Percentiles rank a stretch among this genome's conserved stretches.
Evolutionary conservation across 2,797 vertebrate species (phyloP).

Genomic region (Leptoclinus maculatus): DNA sequence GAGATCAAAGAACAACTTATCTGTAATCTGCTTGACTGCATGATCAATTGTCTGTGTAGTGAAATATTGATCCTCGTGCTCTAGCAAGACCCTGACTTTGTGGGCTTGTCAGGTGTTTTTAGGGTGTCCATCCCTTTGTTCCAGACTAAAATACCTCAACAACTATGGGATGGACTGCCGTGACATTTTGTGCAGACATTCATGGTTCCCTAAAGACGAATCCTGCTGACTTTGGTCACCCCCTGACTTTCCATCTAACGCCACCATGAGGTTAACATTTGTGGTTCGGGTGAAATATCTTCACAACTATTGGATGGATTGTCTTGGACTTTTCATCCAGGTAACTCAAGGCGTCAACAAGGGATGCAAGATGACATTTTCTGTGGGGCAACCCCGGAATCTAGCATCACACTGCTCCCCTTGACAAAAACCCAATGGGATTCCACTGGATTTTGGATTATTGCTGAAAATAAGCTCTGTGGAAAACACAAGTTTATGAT

Average conservation of each 20-base stretch:
- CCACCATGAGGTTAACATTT: background rate
- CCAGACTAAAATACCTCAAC: background rate
- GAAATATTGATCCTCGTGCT: constrained; percentile 37
- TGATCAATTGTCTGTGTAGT: constrained; percentile 17
- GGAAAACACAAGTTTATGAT: too few relatives aligned
- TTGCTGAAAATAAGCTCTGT: too few relatives aligned
- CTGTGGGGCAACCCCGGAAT: background rate
- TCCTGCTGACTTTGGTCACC: background rate
- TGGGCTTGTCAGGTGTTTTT: constrained; percentile 2
- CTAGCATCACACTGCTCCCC: too few relatives aligned
- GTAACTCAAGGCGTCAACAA: background rate
- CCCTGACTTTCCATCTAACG: background rate
- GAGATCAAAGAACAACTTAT: constrained; percentile 42
- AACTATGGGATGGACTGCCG: too few relatives aligned
- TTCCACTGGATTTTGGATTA: too few relatives aligned
- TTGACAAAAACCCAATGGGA: too few relatives aligned
- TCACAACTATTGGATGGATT: background rate
- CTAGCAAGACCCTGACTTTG: background rate
- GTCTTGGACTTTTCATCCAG: background rate
- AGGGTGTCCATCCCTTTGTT: background rate
- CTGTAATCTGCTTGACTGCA: constrained; percentile 29
- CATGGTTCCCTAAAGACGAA: background rate
- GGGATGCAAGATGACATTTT: background rate
- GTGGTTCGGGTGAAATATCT: background rate
- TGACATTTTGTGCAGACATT: background rate